Evolutionary conservation across 2,113 vertebrate genomes (phyloP).

Genomic region (Pitta sordida): DNA sequence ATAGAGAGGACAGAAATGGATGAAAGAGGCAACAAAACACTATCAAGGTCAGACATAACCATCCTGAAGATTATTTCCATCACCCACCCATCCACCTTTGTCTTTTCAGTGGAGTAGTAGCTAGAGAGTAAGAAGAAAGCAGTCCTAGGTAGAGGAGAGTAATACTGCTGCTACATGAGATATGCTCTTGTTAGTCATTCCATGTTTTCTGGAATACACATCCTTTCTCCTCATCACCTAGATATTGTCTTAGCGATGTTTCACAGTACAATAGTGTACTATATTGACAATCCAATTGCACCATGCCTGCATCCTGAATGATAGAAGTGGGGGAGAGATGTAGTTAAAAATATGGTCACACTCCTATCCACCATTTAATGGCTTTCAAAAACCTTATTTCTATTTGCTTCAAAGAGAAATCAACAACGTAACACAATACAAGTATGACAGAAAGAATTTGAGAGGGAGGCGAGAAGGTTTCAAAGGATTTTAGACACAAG

Average conservation of each 20-base stretch:
- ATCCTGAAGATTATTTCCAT: background rate
- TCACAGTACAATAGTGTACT: background rate
- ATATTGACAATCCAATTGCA: background rate
- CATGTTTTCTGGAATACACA: background rate
- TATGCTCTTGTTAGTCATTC: accelerated
- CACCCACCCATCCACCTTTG: background rate
- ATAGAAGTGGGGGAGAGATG: background rate
- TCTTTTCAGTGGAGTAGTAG: background rate
- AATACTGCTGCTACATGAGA: background rate
- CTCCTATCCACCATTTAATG: background rate
- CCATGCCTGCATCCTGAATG: background rate
- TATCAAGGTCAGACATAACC: background rate
- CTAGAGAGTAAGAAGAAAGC: background rate
- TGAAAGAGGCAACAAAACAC: background rate
- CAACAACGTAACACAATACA: background rate
- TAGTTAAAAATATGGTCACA: background rate
- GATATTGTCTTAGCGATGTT: background rate
- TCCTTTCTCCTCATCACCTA: background rate
- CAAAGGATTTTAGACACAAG: conserved; percentile 43
- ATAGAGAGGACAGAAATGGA: background rate
- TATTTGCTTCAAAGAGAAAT: background rate
- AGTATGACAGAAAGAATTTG: background rate
- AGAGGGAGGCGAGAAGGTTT: background rate
- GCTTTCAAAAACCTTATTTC: background rate
- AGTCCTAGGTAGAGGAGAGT: background rate